Evolutionary conservation across 2,113 vertebrate genomes (phyloP).

Genomic region (Hiodon tergisus): DNA sequence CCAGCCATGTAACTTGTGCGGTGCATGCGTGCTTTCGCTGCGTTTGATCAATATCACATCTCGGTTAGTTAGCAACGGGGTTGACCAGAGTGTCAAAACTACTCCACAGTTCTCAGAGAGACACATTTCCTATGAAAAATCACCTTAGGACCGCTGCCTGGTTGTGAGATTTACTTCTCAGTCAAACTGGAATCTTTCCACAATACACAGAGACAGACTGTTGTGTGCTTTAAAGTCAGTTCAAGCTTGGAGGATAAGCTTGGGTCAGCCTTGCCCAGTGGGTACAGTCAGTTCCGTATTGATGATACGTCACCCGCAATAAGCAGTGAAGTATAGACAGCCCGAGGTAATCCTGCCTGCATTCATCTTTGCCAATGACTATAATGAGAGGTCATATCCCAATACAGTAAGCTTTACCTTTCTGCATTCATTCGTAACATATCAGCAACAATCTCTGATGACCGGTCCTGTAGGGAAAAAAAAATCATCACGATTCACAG

Average conservation of each 20-base stretch:
- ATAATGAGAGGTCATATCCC: background rate
- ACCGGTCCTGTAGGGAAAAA: background rate
- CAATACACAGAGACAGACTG: background rate
- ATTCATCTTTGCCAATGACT: background rate
- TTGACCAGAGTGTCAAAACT: no score
- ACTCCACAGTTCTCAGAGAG: no score
- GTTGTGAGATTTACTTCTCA: no score
- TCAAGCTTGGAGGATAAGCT: background rate
- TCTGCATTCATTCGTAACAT: slow-evolving; percentile 11
- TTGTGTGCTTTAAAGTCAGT: background rate
- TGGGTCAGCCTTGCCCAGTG: background rate
- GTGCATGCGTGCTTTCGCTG: no score
- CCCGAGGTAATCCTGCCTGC: background rate
- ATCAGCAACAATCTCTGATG: background rate
- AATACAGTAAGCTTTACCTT: background rate
- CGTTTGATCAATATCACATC: no score
- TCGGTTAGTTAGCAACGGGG: no score
- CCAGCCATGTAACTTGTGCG: no score
- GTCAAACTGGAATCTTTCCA: no score
- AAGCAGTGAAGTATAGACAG: background rate
- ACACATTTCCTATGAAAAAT: no score
- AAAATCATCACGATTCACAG: background rate
- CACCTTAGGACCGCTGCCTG: no score
- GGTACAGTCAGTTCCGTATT: background rate
- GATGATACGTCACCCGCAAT: background rate